Evolutionary conservation across 1,140 invertebrate species (phyloP), one percentile per base, ranked within the genome.

Genomic region (Aphelinus certus): DNA sequence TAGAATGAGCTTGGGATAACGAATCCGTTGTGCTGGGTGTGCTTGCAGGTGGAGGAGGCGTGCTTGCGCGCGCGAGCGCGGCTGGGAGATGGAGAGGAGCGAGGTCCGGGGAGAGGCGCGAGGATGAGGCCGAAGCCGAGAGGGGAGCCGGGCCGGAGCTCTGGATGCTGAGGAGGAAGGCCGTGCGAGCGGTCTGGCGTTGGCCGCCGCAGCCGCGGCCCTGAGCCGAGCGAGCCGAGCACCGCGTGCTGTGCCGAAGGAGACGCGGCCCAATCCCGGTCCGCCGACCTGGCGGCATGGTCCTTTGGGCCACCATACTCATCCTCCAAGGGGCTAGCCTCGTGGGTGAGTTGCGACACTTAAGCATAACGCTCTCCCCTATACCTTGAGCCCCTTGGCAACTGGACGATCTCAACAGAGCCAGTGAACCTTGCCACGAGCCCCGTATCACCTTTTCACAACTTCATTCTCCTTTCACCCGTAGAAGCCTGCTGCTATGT

Each of bases 291-390:
- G 81, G 81, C 82, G 83, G 83, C 75, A 88, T 88, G 87, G 87
- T 88, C 85, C 83, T 89, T 86, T 89, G 86, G 87, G 88, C 86
- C 84, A 86, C 85, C 56, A 84, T 89, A 83, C 80, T 89, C 83
- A 83, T 89, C 82, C 87, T 89, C 61, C 87, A 89, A 82, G 88
- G 88, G 83, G 88, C 87, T 80, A 83, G 86, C 77, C 83, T 88
- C 65, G 86, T 87, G 72, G 87, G 87, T 87, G 66, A 84, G 83
- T 64, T 26, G 26, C 26, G 26, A 63, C 72, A 78, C 51, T 55
- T 55, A 10, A 55, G 26, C 26, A 26, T 26, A 26, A 26, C 26
- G 26, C 26, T 26, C 26, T 26, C 26, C 26, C 26, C 26, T 26
- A 26, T 26, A 26, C 26, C 26, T 26, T 26, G 26, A 26, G 26